These are phyloP conservation scores for Pyrrhosoma nymphula DNA, from an alignment of 2,888 invertebrate species.

Conservation along the genomic window DNA sequence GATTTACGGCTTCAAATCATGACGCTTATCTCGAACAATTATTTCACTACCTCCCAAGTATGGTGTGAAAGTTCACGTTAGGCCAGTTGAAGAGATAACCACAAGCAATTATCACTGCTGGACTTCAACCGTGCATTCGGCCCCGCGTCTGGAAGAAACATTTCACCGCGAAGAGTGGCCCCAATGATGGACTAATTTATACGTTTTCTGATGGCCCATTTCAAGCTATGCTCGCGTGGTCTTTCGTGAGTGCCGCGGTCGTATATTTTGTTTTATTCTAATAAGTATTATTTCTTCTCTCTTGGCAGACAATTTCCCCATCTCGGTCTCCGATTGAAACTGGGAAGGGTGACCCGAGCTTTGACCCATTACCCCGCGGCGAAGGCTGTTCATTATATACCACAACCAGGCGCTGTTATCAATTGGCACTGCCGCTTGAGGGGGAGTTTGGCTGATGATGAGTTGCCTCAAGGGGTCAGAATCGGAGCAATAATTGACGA, in stretches of 20 bases:
- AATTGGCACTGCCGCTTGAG: constrained; percentile 48
- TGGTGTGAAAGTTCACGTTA: background rate
- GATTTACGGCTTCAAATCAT: background rate
- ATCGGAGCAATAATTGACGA: constrained; percentile 57
- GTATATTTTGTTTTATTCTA: background rate
- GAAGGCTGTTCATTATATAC: constrained; percentile 28
- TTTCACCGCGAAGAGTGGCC: background rate
- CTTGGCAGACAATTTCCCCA: background rate
- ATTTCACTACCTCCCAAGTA: background rate
- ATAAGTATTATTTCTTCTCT: constrained; percentile 6
- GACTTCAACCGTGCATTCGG: background rate
- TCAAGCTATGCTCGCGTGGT: background rate
- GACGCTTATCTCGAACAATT: background rate
- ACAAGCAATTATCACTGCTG: background rate
- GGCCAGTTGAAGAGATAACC: background rate
- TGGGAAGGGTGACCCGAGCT: constrained; percentile 12
- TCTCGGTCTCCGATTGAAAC: background rate
- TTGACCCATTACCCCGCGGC: background rate
- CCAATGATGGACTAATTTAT: constrained; percentile 50
- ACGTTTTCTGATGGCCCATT: background rate
- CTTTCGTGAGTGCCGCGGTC: background rate
- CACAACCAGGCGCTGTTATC: constrained; percentile 51
- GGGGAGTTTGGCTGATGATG: constrained; percentile 40
- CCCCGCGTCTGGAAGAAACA: constrained; percentile 3
- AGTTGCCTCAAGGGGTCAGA: constrained; percentile 38